Evolutionary conservation across 2,113 vertebrate species (phyloP).

Genomic region (Megalops atlanticus): DNA sequence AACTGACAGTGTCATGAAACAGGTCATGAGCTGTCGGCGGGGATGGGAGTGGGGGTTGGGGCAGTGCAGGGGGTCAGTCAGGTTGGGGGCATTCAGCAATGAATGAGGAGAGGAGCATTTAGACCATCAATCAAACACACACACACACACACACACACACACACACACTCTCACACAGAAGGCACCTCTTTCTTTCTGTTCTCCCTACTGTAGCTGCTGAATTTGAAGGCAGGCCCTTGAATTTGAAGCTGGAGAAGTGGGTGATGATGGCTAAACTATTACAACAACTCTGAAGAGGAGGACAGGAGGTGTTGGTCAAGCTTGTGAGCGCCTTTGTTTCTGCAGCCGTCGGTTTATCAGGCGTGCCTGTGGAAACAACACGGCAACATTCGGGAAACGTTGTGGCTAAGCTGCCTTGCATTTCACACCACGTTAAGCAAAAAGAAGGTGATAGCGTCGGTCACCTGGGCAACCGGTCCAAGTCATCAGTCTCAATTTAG

Average conservation of each 20-base stretch:
- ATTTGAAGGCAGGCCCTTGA: neutral
- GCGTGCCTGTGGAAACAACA: neutral
- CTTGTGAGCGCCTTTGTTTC: neutral
- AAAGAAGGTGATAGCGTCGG: conserved; percentile 37
- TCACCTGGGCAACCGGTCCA: conserved; percentile 51
- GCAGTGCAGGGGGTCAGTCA: neutral
- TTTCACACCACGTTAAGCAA: conserved; percentile 30
- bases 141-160: neutral
- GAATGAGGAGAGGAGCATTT: neutral
- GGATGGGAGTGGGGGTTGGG: neutral
- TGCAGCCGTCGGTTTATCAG: neutral
- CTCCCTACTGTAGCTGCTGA: neutral
- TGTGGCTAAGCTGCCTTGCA: conserved; percentile 7
- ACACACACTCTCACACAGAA: neutral
- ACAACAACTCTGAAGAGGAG: neutral
- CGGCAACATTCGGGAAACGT: conserved; percentile 11
- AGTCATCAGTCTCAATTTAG: conserved; percentile 54
- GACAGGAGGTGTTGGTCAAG: neutral
- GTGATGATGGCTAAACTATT: neutral
- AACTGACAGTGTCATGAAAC: neutral
- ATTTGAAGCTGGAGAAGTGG: too few species aligned
- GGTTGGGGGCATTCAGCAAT: neutral
- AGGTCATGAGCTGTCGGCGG: neutral
- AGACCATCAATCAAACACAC: neutral
- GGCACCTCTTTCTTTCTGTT: neutral